Percentiles rank a stretch among this genome's conserved stretches.
Evolutionary conservation across 2,113 vertebrate species (phyloP).

Genomic region (Machaerirhynchus nigripectus): DNA sequence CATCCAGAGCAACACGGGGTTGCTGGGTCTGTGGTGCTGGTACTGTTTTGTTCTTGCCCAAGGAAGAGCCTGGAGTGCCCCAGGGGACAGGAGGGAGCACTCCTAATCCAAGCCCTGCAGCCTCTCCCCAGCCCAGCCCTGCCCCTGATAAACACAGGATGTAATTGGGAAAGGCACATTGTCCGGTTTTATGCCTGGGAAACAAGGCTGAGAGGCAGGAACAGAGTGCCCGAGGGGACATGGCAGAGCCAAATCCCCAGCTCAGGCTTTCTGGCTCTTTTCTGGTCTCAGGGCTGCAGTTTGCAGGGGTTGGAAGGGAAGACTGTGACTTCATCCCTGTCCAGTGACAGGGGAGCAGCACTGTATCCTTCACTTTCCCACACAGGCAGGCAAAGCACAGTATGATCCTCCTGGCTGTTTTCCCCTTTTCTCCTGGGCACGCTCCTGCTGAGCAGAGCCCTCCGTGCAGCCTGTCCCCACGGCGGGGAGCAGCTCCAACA

Average conservation of each 20-base stretch:
- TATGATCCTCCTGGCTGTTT: not conserved
- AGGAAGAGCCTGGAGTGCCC: not conserved
- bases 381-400: not conserved
- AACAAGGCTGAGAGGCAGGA: not conserved
- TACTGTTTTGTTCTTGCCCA: not conserved
- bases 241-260: not conserved
- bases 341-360: not conserved
- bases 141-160: not conserved
- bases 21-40: not conserved
- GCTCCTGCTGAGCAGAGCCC: not conserved
- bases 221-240: not conserved
- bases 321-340: not conserved
- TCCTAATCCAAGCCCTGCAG: not conserved
- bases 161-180: not conserved
- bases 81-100: not conserved
- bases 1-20: rapidly evolving
- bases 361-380: not conserved
- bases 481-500: not conserved
- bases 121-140: not conserved
- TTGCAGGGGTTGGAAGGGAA: no score
- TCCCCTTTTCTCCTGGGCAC: not conserved
- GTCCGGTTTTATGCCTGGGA: not conserved
- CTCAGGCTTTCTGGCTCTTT: not conserved
- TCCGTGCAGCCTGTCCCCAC: rapidly evolving
- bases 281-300: not conserved